Conservation (phyloP, 2,113 vertebrate genomes). For the Upupa epops region DNA sequence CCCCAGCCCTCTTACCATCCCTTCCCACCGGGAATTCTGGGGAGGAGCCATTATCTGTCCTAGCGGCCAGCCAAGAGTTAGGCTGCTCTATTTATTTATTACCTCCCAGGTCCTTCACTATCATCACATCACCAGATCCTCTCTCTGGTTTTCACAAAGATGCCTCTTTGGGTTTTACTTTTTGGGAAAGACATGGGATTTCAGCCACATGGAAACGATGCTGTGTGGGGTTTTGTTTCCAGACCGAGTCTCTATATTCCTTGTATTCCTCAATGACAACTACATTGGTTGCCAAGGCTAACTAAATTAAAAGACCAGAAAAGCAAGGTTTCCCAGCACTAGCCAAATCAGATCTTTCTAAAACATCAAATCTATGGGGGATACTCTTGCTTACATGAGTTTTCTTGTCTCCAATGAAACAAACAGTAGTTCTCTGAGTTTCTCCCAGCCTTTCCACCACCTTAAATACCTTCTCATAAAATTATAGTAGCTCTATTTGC, state of each 20-base stretch:
- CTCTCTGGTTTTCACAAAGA: not conserved
- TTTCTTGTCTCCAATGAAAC: not conserved
- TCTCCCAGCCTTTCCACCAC: not conserved
- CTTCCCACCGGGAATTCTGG: not conserved
- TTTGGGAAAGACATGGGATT: not conserved
- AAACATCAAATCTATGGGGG: not conserved
- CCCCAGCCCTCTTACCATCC: not conserved
- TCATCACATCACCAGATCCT: not conserved
- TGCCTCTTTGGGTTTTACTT: not conserved
- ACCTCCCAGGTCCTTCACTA: not conserved
- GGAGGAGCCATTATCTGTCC: not conserved
- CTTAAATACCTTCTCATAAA: not conserved
- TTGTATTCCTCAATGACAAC: not conserved
- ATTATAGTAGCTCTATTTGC: not conserved
- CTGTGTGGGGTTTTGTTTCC: not conserved
- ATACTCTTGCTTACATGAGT: not conserved
- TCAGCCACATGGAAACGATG: not conserved
- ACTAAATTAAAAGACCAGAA: not conserved
- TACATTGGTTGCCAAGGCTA: not conserved
- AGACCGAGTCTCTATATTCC: not conserved
- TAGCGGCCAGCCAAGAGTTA: not conserved
- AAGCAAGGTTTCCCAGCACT: not conserved
- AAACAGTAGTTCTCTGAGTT: not conserved
- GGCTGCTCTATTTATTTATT: not conserved
- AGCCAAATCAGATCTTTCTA: not conserved